These are phyloP conservation scores for Euzophera pinguis DNA, from an alignment of 2,888 invertebrate species.

Conservation along the genomic window DNA sequence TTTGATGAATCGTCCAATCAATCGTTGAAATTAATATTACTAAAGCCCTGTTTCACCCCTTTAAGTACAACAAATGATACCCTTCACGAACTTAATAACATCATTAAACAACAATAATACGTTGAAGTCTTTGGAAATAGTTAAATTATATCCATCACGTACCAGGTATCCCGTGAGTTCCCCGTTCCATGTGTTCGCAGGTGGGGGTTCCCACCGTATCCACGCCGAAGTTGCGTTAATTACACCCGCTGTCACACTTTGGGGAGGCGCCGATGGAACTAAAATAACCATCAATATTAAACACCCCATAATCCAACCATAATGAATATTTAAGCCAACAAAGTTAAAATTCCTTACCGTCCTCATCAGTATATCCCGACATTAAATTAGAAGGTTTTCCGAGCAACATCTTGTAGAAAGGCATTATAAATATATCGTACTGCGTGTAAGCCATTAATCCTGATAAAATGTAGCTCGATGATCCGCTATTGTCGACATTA, in stretches of 20 bases:
- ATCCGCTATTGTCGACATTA: conserved; percentile 84
- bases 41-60: not conserved
- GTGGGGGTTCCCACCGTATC: conserved; percentile 91
- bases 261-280: conserved; percentile 89
- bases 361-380: conserved; percentile 91
- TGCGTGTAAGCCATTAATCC: conserved; percentile 91
- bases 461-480: conserved; percentile 86
- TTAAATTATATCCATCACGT: conserved; percentile 46
- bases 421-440: conserved; percentile 95
- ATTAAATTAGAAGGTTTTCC: conserved; percentile 96
- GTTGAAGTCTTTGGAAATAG: conserved; percentile 27
- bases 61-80: conserved; percentile 6
- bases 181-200: conserved; percentile 87
- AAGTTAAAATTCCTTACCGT: conserved; percentile 71
- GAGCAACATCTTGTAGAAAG: conserved; percentile 92
- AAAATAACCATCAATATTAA: conserved; percentile 60
- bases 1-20: not conserved
- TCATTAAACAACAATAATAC: conserved; percentile 26
- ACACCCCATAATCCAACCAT: conserved; percentile 23
- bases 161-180: conserved; percentile 93
- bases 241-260: conserved; percentile 88
- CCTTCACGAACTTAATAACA: conserved; percentile 9
- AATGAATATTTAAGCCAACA: conserved; percentile 19
- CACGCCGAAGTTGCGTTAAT: conserved; percentile 90
- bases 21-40: not conserved